Conservation (phyloP, 1,140 invertebrate genomes). For the Ectropis grisescens region DNA sequence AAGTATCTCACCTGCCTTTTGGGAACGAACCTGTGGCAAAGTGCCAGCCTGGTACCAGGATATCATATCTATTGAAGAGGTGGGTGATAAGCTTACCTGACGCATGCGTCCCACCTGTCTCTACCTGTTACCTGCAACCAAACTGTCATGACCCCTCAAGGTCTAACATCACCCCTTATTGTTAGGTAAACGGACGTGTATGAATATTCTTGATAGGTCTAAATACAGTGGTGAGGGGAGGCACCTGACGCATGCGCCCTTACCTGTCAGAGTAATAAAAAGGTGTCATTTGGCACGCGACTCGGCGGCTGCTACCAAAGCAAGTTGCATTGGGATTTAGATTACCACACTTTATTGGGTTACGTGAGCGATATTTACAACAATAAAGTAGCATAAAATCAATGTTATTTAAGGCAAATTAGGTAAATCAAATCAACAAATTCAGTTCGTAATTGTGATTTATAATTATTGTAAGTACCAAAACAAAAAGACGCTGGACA, state of each 20-base stretch:
- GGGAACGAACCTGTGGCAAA: conserved; percentile 68
- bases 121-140: conserved; percentile 43
- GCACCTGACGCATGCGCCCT: conserved; percentile 30
- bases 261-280: conserved; percentile 32
- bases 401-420: no score
- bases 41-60: conserved; percentile 66
- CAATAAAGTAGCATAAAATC: no score
- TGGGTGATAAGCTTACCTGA: conserved; percentile 13
- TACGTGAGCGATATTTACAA: no score
- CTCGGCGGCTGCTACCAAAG: neutral
- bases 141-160: conserved; percentile 21
- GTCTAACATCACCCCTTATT: no score
- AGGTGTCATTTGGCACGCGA: conserved; percentile 7
- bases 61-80: conserved; percentile 33
- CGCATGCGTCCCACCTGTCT: conserved; percentile 38
- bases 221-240: conserved; percentile 14
- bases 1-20: conserved; percentile 45
- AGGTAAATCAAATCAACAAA: no score
- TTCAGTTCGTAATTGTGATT: no score
- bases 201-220: conserved; percentile 14
- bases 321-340: no score
- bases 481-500: no score
- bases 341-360: no score
- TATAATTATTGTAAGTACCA: no score
- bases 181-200: conserved; percentile 7